These are phyloP conservation scores for Anastrepha obliqua DNA, from an alignment of 1,140 invertebrate genomes.

Conservation along the genomic window DNA sequence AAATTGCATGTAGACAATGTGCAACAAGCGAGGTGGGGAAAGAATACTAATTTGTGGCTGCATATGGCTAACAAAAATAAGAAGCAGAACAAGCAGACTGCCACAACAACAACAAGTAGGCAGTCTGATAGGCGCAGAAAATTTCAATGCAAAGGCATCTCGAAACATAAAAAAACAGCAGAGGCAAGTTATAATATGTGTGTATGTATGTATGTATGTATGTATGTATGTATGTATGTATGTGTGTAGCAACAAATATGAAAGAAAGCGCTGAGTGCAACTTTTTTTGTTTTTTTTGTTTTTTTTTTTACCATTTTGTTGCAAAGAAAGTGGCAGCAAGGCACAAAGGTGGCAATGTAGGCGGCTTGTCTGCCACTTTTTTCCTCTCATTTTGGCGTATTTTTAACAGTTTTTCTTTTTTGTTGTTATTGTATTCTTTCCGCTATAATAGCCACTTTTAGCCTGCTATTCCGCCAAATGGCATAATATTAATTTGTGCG, in stretches of 20 bases:
- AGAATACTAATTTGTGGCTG: constrained; percentile 51
- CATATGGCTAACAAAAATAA: constrained; percentile 8
- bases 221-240: too few species aligned
- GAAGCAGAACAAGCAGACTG: background rate
- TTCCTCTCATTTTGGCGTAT: constrained; percentile 57
- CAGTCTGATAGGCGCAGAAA: background rate
- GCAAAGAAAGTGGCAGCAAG: constrained; percentile 14
- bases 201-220: too few species aligned
- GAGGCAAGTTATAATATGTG: background rate
- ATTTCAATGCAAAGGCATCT: background rate
- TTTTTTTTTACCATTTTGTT: background rate
- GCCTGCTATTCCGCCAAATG: constrained; percentile 33
- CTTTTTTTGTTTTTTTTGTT: background rate
- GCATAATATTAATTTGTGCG: constrained; percentile 50
- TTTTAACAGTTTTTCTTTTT: constrained; percentile 55
- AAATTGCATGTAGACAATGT: background rate
- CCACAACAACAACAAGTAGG: background rate
- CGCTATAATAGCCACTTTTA: constrained; percentile 4
- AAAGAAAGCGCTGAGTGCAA: background rate
- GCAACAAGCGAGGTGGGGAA: constrained; percentile 5
- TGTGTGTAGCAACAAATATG: background rate
- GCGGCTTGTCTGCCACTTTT: constrained; percentile 63
- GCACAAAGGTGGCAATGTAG: constrained; percentile 50
- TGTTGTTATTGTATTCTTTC: constrained; percentile 60
- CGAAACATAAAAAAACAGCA: background rate